These are phyloP conservation scores for Cheilosia urbana DNA, from an alignment of 2,888 invertebrate genomes.

Conservation along the genomic window DNA sequence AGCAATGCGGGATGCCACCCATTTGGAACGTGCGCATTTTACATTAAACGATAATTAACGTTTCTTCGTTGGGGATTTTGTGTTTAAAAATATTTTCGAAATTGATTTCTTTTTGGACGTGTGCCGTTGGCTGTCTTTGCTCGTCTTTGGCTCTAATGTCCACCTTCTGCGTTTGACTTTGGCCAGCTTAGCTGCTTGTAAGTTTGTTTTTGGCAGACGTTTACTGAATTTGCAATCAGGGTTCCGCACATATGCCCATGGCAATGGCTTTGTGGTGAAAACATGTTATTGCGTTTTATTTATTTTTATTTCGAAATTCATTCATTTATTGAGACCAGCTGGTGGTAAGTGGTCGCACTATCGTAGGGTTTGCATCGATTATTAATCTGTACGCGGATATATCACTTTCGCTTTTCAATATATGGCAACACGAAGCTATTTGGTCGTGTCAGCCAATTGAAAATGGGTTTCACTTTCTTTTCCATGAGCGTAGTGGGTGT, in stretches of 20 bases:
- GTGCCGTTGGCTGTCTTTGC: constrained; percentile 31
- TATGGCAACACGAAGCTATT: constrained; percentile 28
- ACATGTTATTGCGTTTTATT: constrained; percentile 59
- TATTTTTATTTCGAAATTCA: constrained; percentile 45
- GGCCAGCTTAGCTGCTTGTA: constrained; percentile 6
- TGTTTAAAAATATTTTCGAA: constrained; percentile 60
- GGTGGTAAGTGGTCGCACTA: background rate
- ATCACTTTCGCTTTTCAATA: constrained; percentile 72
- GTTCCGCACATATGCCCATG: constrained; percentile 22
- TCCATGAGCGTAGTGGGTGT: constrained; percentile 24
- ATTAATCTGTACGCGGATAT: constrained; percentile 59
- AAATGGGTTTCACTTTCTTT: constrained; percentile 69
- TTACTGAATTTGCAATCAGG: constrained; percentile 64
- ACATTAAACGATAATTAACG: constrained; percentile 60
- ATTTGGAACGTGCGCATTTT: constrained; percentile 65
- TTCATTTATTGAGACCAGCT: constrained; percentile 35
- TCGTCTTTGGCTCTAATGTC: background rate
- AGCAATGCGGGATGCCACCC: constrained; percentile 67
- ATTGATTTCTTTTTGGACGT: constrained; percentile 69
- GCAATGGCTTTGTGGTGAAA: constrained; percentile 68
- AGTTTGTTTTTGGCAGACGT: constrained; percentile 39
- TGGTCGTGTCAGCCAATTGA: constrained; percentile 37
- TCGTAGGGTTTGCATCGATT: constrained; percentile 60
- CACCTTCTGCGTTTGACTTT: constrained; percentile 29
- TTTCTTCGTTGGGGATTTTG: constrained; percentile 50